phyloP scores from a whole-genome alignment of 1,140 invertebrate species.

The Tenebrio molitor region DNA sequence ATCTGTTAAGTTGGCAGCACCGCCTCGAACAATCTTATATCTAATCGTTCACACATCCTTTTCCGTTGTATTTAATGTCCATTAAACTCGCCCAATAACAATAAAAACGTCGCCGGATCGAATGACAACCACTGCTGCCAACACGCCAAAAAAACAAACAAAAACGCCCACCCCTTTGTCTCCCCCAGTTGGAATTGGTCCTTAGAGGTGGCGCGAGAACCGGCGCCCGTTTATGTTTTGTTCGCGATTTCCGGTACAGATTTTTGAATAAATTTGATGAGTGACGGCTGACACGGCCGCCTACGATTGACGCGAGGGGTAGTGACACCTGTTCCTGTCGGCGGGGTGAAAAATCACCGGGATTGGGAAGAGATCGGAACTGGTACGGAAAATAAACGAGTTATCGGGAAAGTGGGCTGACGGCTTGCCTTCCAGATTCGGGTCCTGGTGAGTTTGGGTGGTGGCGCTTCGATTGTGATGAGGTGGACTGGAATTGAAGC shows the following conservation, averaged over 20 bases:
- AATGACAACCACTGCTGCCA: slow-evolving; percentile 43
- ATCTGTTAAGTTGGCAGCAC: slow-evolving; percentile 12
- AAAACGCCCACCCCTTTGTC: slow-evolving; percentile 20
- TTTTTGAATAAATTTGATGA: slow-evolving; percentile 30
- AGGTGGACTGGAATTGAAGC: too few species aligned
- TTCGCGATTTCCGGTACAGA: slow-evolving; percentile 10
- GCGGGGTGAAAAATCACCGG: slow-evolving; percentile 16
- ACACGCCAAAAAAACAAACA: slow-evolving; percentile 29
- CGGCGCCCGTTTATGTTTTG: slow-evolving; percentile 1
- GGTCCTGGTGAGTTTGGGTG: too few species aligned
- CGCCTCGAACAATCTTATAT: slow-evolving; percentile 20
- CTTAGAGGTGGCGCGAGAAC: slow-evolving; percentile 20
- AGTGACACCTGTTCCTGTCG: slow-evolving; percentile 21
- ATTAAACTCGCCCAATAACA: slow-evolving; percentile 35
- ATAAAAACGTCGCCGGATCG: slow-evolving; percentile 30
- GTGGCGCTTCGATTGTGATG: too few species aligned
- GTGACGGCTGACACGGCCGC: slow-evolving; percentile 25
- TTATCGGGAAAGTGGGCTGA: too few species aligned
- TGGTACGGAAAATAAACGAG: too few species aligned
- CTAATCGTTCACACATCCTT: slow-evolving; percentile 48
- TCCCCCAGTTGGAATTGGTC: slow-evolving; percentile 23
- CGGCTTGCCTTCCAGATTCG: too few species aligned
- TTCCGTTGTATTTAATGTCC: slow-evolving; percentile 46
- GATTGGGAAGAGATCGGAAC: background rate
- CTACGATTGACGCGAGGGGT: background rate